Evolutionary conservation across 2,888 invertebrate genomes (phyloP).

Genomic region (Pandemis heparana): DNA sequence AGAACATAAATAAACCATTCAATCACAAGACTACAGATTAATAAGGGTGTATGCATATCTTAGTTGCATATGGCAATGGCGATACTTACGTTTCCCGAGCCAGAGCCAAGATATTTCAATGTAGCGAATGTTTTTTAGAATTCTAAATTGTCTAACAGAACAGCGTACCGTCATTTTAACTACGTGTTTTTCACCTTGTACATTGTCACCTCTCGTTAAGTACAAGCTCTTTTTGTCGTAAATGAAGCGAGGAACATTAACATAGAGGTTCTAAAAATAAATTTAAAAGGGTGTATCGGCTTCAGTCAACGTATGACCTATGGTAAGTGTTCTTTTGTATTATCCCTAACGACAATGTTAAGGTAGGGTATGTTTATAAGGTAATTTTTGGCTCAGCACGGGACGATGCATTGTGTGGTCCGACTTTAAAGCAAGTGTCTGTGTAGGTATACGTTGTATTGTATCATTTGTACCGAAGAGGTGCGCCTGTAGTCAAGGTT

Average conservation of each 20-base stretch:
- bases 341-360: neutral
- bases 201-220: conserved; percentile 9
- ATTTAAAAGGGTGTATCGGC: conserved; percentile 18
- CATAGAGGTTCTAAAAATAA: conserved; percentile 16
- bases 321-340: conserved; percentile 18
- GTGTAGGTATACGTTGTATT: conserved; percentile 29
- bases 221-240: conserved; percentile 2
- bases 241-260: conserved; percentile 8
- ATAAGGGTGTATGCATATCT: no score
- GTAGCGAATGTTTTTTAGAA: neutral
- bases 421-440: conserved; percentile 15
- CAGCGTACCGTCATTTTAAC: neutral
- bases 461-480: conserved; percentile 50
- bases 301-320: conserved; percentile 20
- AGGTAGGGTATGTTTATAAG: neutral
- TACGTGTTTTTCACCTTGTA: neutral
- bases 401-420: conserved; percentile 31
- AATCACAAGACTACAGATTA: no score
- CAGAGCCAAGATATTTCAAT: no score
- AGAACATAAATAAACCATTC: no score
- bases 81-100: no score
- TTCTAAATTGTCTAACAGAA: neutral
- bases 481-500: conserved; percentile 62
- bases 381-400: neutral
- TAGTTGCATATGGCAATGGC: no score